Evolutionary conservation across 2,797 vertebrate species (phyloP), one percentile per base, ranked within the genome.

Genomic region (Tiaroga cobitis): DNA sequence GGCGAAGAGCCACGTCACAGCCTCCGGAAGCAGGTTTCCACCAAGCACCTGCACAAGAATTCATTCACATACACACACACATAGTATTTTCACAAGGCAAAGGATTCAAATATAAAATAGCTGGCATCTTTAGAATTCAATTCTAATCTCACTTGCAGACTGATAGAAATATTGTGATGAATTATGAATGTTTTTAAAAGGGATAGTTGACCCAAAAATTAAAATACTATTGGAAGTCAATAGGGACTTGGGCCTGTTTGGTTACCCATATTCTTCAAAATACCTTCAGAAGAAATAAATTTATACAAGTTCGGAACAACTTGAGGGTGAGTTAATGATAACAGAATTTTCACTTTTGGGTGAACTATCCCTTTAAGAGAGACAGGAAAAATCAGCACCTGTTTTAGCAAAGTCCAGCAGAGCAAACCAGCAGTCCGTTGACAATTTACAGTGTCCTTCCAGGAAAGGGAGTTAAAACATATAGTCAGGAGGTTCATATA

Each of bases 371-470:
- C 4, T 61, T 26, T 3, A 6, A 68, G 3, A 10, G 46, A 49
- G 26, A 67, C 19, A 65, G 41, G 61, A 68, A 51, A 54, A 74
- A 70, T 41, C 13, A 3, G 24, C 80, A 98, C 98, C 96, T 98
- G 97, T 90, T 96, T 97, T 84, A 99, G 96, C 32, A 99, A 94
- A 0, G 96, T 96, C 98, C 98, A 99, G 94, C 98, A 99, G 87
- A 99, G 95, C 88, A 97, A 93, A 1, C 96, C 96, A 68, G 97
- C 97, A 0, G 96, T 97, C 88, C 97, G 96, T 89, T 98, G 97
- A 92, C 98, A 99, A 89, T 97, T 97, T 0, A 95, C 92, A 19
- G 97, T 96, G 91, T 99, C 98, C 87, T 96, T 98, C 98, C 98
- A 99, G 18, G 96, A 96, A 46, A 99, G 93, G 1, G 97, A 97